These are phyloP conservation scores for Heterotilapia buettikoferi DNA, from an alignment of 2,113 vertebrate genomes.

Conservation along the genomic window DNA sequence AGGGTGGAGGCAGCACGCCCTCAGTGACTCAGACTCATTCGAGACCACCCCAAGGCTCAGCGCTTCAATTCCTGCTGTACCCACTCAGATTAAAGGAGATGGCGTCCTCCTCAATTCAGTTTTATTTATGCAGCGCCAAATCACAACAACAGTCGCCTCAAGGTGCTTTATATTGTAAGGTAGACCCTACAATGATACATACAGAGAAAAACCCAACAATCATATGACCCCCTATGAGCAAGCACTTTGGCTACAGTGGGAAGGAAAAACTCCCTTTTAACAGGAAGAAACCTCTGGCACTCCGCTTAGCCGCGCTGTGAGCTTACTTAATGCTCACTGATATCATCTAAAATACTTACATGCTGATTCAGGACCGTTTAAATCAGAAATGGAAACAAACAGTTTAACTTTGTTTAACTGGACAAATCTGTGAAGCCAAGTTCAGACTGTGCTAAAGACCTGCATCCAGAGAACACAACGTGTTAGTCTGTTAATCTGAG, in stretches of 20 bases:
- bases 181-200: not conserved
- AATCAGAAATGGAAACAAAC: not conserved
- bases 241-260: not conserved
- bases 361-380: not conserved
- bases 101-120: not conserved
- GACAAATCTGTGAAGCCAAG: not conserved
- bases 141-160: not conserved
- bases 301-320: not conserved
- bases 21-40: not conserved
- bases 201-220: not conserved
- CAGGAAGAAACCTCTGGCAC: not conserved
- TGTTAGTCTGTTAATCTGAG: not conserved
- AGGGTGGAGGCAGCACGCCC: not conserved
- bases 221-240: not conserved
- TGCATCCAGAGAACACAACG: not conserved
- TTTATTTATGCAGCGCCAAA: not conserved
- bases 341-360: not conserved
- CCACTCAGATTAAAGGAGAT: not conserved
- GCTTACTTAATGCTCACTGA: not conserved
- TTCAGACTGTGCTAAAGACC: not conserved
- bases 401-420: not conserved
- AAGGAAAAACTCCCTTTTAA: not conserved
- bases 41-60: not conserved
- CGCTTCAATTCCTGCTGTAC: not conserved
- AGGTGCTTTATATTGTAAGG: not conserved